Conservation (phyloP, 2,113 vertebrate genomes). For the Numida meleagris region DNA sequence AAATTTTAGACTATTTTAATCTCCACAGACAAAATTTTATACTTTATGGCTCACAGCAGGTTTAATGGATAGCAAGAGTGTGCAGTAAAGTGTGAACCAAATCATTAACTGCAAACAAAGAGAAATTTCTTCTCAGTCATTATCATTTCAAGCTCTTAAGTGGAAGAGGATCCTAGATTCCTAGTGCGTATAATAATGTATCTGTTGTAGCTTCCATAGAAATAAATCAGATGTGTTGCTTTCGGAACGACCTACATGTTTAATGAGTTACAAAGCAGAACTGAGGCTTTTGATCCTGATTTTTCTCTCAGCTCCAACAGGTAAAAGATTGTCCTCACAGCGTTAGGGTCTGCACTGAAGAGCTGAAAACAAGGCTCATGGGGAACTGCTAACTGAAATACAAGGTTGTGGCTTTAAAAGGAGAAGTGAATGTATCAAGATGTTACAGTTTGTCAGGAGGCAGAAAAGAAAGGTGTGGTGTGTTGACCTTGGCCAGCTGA, state of each 20-base stretch:
- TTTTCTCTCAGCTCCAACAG: neutral
- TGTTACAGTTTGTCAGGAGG: neutral
- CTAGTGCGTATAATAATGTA: neutral
- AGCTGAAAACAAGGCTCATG: neutral
- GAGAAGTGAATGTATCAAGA: neutral
- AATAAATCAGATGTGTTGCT: too few relatives aligned
- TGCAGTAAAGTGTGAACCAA: constrained; percentile 63
- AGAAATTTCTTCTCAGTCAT: constrained; percentile 35
- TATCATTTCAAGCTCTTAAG: constrained; percentile 47
- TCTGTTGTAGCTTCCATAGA: too few relatives aligned
- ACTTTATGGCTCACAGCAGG: constrained; percentile 41
- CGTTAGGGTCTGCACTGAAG: neutral
- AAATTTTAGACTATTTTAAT: constrained; percentile 58
- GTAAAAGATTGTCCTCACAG: neutral
- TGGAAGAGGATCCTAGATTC: neutral
- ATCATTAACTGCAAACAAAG: constrained; percentile 61
- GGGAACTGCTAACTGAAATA: neutral
- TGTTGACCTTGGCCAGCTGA: neutral
- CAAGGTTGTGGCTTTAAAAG: neutral
- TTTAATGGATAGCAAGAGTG: constrained; percentile 51
- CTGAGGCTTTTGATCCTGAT: neutral
- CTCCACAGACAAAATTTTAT: constrained; percentile 32
- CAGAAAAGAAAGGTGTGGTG: neutral
- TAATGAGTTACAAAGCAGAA: neutral
- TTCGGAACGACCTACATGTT: too few relatives aligned